These are phyloP conservation scores for Latrodectus elegans DNA, from an alignment of 2,888 invertebrate species.

Conservation along the genomic window DNA sequence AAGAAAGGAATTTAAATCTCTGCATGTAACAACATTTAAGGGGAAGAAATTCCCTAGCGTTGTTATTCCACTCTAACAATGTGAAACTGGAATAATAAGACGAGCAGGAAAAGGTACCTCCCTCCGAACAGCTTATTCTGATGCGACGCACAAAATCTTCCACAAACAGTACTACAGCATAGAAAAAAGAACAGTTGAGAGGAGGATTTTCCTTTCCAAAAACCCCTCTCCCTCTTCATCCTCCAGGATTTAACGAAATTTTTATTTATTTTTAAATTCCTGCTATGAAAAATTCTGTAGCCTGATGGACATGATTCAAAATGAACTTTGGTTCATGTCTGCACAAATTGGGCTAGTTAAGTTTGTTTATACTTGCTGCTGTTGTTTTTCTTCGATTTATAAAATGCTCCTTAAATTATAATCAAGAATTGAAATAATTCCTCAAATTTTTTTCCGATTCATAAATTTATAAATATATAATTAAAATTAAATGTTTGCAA, in stretches of 20 bases:
- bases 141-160: slow-evolving; percentile 43
- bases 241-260: not conserved
- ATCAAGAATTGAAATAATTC: too few species aligned
- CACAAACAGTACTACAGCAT: slow-evolving; percentile 36
- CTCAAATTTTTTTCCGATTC: too few species aligned
- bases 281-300: not conserved
- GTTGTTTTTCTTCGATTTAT: too few species aligned
- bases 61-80: slow-evolving; percentile 64
- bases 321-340: slow-evolving; percentile 20
- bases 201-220: not conserved
- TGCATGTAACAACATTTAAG: not conserved
- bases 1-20: not conserved
- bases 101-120: slow-evolving; percentile 21
- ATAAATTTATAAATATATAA: too few species aligned
- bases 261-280: slow-evolving; percentile 7
- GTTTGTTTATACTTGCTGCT: not conserved
- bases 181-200: slow-evolving; percentile 16
- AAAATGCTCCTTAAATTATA: too few species aligned
- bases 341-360: slow-evolving; percentile 48
- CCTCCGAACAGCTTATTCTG: slow-evolving; percentile 36
- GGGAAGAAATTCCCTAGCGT: not conserved
- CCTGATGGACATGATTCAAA: slow-evolving; percentile 4
- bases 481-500: too few species aligned
- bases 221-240: not conserved
- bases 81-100: slow-evolving; percentile 58